Evolutionary conservation across 2,888 invertebrate genomes (phyloP), one percentile per base, ranked within the genome.

Genomic region (Phalera bucephala): DNA sequence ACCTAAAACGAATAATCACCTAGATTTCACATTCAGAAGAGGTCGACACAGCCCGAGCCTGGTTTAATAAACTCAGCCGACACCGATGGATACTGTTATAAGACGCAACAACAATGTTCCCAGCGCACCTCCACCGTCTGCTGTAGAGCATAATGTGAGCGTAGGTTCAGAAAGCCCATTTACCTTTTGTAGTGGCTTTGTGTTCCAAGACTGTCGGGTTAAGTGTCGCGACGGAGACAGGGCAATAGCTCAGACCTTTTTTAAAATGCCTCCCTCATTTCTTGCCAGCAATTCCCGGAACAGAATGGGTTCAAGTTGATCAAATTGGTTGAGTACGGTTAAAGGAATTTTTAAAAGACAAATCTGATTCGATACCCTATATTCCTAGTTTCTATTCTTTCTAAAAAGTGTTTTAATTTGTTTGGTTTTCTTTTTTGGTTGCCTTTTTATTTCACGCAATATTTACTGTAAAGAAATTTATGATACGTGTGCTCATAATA

Each of bases 101-200:
- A 75, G 73, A 55, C 58, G 61, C 61, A 60, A 55, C 64, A 69
- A 72, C 66, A 73, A 70, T 65, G 62, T 72, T 71, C 55, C 48
- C 41, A 51, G 45, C 41, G 33, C 44, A 60, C 64, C 62, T 60
- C 56, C 58, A 49, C 52, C 54, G 68, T 61, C 60, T 70, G 64
- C 66, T 66, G 61, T 76, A 71, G 72, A 77, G 71, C 70, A 75
- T 77, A 75, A 80, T 77, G 68, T 64, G 66, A 71, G 55, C 62
- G 63, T 65, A 72, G 77, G 75, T 80, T 77, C 72, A 77, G 75
- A 76, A 79, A 81, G 72, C 78, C 80, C 80, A 80, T 81, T 85
- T 80, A 76, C 79, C 79, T 81, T 72, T 67, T 76, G 73, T 77
- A 82, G 80, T 80, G 81, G 78, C 83, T 82, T 84, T 83, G 79